phyloP scores from a whole-genome alignment of 1,140 invertebrate genomes.

The Drosophila fuyamai region DNA sequence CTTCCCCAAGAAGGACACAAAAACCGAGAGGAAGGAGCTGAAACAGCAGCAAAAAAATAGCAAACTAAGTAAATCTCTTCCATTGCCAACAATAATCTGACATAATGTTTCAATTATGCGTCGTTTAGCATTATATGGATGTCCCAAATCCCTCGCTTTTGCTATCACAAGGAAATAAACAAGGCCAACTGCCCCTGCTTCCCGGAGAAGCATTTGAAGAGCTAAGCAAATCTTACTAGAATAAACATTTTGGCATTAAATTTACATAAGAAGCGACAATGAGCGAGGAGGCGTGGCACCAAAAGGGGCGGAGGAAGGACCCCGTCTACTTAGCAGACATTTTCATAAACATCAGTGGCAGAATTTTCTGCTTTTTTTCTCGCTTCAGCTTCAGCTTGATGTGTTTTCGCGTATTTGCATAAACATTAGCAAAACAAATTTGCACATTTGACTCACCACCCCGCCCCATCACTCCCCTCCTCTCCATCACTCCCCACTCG shows the following conservation, averaged over 20 bases:
- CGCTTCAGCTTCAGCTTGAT: slow-evolving; percentile 37
- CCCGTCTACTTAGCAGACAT: slow-evolving; percentile 60
- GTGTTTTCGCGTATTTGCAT: slow-evolving; percentile 76
- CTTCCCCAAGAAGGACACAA: slow-evolving; percentile 24
- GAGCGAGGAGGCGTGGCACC: slow-evolving; percentile 18
- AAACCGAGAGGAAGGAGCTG: slow-evolving; percentile 5
- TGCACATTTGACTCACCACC: slow-evolving; percentile 71
- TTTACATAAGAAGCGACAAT: slow-evolving; percentile 80
- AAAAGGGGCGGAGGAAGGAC: not conserved
- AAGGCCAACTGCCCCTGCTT: slow-evolving; percentile 19
- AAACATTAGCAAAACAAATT: slow-evolving; percentile 83
- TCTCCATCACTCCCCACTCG: slow-evolving; percentile 39
- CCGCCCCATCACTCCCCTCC: slow-evolving; percentile 22
- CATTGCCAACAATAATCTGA: slow-evolving; percentile 81
- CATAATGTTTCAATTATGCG: slow-evolving; percentile 83
- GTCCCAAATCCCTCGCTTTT: slow-evolving; percentile 20
- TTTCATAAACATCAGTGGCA: slow-evolving; percentile 75
- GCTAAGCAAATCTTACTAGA: slow-evolving; percentile 80
- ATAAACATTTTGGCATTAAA: slow-evolving; percentile 83
- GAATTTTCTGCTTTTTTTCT: slow-evolving; percentile 24
- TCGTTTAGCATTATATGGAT: slow-evolving; percentile 76
- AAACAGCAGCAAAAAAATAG: slow-evolving; percentile 48
- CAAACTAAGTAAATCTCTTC: slow-evolving; percentile 76
- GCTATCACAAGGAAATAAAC: slow-evolving; percentile 15
- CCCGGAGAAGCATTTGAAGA: slow-evolving; percentile 67